A percentile compares a stretch with the other conserved stretches of the same genome.
These are phyloP conservation scores for Augochlora pura DNA, from an alignment of 1,140 invertebrate genomes.

Conservation along the genomic window DNA sequence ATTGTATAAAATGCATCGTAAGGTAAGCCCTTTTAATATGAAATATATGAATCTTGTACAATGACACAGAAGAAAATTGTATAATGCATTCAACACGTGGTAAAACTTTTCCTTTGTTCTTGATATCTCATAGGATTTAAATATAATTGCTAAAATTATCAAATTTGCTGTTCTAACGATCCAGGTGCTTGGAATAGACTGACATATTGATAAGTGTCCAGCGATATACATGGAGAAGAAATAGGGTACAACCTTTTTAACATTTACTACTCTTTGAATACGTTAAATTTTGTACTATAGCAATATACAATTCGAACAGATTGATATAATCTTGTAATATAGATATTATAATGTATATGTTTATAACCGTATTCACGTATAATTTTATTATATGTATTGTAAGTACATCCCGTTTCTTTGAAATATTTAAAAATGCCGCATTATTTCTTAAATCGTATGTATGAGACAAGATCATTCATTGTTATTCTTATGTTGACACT, in stretches of 20 bases:
- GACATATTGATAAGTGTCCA: slow-evolving; percentile 17
- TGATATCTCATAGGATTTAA: background rate
- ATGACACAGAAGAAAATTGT: slow-evolving; percentile 1
- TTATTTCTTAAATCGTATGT: background rate
- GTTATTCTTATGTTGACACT: background rate
- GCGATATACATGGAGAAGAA: background rate
- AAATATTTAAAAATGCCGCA: slow-evolving; percentile 3
- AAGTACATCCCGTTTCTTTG: background rate
- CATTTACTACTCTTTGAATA: slow-evolving; percentile 43
- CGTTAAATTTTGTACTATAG: slow-evolving; percentile 43
- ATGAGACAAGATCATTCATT: background rate
- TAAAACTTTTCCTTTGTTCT: background rate
- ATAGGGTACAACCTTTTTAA: background rate
- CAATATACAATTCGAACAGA: slow-evolving; percentile 4
- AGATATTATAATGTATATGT: slow-evolving; percentile 33
- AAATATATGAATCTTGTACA: background rate
- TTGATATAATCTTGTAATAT: slow-evolving; percentile 18
- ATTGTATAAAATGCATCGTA: background rate
- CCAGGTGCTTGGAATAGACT: slow-evolving; percentile 25
- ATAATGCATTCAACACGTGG: slow-evolving; percentile 23
- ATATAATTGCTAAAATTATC: slow-evolving; percentile 4
- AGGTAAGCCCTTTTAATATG: slow-evolving; percentile 3
- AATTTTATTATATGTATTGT: background rate
- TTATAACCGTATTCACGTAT: slow-evolving; percentile 27
- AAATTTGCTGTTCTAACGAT: background rate